Base-by-base conservation (phyloP, 2,888 invertebrate species). In the Poecilobothrus nobilitatus region DNA sequence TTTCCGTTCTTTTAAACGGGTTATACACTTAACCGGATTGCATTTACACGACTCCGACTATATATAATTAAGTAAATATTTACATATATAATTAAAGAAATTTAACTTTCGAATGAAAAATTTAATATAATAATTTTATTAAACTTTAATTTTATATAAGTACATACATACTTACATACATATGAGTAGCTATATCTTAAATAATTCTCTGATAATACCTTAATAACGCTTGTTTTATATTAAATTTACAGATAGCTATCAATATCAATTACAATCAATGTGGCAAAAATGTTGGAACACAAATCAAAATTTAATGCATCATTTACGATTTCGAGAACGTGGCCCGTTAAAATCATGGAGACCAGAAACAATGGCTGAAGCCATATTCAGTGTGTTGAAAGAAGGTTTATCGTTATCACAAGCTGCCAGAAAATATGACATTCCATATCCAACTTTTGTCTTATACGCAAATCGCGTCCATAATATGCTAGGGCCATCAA, bases 271-370 rank as follows among this genome's bases (percentile, higher is more conserved):
- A 81, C 95, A 95, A 83, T 93, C 92, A 70, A 92, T 94, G 90
- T 95, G 95, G 95, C 94, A 95, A 83, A 95, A 94, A 82, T 94
- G 94, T 83, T 95, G 94, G 94, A 94, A 92, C 83, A 94, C 93
- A 74, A 94, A 93, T 82, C 94, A 94, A 83, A 91, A 91, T 77
- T 86, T 94, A 77, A 92, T 94, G 75, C 94, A 94, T 84, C 93
- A 94, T 81, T 84, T 95, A 78, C 88, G 94, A 75, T 94, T 95
- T 85, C 89, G 95, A 66, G 95, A 95, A 83, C 88, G 95, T 70
- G 95, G 95, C 3, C 95, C 95, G 0, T 85, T 95, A 71, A 95
- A 95, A 81, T 94, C 94, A 68, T 95, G 95, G 95, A 86, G 94
- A 67, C 94, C 94, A 4, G 95, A 95, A 81, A 95, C 94, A 70